A percentile compares a stretch with the other conserved stretches of the same genome.
Conservation (phyloP, 2,797 vertebrate genomes). For the Podargus strigoides region DNA sequence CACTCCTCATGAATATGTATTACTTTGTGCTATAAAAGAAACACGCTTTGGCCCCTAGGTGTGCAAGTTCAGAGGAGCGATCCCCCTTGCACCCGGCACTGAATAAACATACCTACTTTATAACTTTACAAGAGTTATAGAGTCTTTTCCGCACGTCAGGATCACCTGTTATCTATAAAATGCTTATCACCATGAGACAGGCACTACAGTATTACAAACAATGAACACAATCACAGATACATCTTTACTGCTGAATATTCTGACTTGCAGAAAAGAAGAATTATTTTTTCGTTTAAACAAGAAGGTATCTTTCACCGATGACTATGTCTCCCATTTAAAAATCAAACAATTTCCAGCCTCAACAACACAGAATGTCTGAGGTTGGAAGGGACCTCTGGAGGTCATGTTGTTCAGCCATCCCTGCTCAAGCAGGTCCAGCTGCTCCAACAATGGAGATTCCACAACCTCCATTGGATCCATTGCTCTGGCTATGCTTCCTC, state of each 20-base stretch:
- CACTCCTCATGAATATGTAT: too few species aligned
- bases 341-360: neutral
- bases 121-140: too few species aligned
- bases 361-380: neutral
- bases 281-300: neutral
- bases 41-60: too few species aligned
- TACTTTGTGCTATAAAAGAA: too few species aligned
- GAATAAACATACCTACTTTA: too few species aligned
- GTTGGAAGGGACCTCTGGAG: neutral
- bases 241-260: neutral
- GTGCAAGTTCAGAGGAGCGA: too few species aligned
- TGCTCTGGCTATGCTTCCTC: too few species aligned
- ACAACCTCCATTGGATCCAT: too few species aligned
- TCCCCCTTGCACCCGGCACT: too few species aligned
- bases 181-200: rapidly evolving
- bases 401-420: rapidly evolving
- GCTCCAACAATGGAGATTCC: neutral
- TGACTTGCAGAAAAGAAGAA: neutral
- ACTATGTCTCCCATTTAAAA: neutral
- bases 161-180: neutral
- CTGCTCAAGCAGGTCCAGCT: neutral
- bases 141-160: too few species aligned
- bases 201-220: neutral
- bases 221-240: neutral
- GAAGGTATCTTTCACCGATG: neutral